These are phyloP conservation scores for Neodontobutis hainanensis DNA, from an alignment of 2,113 vertebrate species.

Conservation along the genomic window DNA sequence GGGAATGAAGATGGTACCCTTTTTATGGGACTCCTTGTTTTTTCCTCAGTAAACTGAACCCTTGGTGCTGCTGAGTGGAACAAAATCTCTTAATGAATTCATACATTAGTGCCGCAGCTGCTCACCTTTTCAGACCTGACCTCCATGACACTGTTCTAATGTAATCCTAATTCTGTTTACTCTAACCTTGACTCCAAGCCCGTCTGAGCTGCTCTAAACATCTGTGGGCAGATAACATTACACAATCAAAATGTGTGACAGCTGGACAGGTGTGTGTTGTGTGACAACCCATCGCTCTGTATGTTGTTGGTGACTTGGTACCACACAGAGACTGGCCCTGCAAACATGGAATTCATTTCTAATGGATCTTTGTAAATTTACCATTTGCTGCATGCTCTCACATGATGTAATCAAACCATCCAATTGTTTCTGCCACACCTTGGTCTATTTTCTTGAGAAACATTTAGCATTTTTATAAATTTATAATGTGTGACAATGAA, in stretches of 20 bases:
- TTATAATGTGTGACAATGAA: too few relatives aligned
- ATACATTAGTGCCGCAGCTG: constrained; percentile 3
- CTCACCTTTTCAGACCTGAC: constrained; percentile 23
- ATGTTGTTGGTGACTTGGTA: background rate
- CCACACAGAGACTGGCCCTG: background rate
- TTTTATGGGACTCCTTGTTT: too few relatives aligned
- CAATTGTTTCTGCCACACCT: too few relatives aligned
- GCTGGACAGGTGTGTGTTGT: background rate
- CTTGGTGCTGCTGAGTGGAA: background rate
- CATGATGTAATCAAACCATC: too few relatives aligned
- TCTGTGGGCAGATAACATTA: constrained; percentile 9
- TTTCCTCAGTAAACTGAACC: too few relatives aligned
- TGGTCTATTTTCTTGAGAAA: too few relatives aligned
- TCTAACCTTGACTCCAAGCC: constrained; percentile 1
- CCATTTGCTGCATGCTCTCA: too few relatives aligned
- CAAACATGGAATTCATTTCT: background rate
- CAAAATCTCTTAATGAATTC: background rate
- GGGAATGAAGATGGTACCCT: too few relatives aligned
- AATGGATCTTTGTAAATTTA: too few relatives aligned
- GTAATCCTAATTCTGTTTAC: constrained; percentile 12
- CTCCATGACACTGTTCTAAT: constrained; percentile 27
- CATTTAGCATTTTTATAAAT: too few relatives aligned
- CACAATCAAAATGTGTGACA: constrained; percentile 16
- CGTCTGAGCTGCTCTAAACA: background rate
- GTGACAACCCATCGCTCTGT: background rate